phyloP scores from a whole-genome alignment of 37 sponge, comb jelly and placozoan genomes.

The Bolinopsis microptera region DNA sequence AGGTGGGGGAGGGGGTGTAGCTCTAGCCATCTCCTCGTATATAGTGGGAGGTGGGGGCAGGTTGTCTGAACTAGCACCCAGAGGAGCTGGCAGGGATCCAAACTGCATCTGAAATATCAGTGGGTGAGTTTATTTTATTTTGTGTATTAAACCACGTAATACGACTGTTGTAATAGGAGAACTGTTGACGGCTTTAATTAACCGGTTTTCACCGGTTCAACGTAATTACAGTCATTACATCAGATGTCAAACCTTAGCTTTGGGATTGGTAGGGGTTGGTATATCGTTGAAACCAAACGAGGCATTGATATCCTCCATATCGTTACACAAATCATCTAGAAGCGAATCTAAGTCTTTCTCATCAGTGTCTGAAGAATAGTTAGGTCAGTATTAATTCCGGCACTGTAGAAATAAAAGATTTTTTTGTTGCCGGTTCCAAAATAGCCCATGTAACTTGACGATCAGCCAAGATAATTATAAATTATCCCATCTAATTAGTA shows the following conservation, averaged over 20 bases:
- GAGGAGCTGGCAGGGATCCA: background rate
- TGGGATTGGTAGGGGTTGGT: background rate
- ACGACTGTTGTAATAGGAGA: too few species aligned
- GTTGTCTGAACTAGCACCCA: background rate
- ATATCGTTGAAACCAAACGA: background rate
- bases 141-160: too few species aligned
- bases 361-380: constrained; percentile 11
- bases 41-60: constrained; percentile 9
- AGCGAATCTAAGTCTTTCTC: constrained; percentile 38
- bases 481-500: too few species aligned
- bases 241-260: background rate
- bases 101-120: background rate
- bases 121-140: too few species aligned
- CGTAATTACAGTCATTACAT: too few species aligned
- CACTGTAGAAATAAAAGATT: too few species aligned
- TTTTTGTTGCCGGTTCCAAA: too few species aligned
- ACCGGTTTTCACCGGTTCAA: too few species aligned
- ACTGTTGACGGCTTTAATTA: too few species aligned
- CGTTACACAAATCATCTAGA: constrained; percentile 47
- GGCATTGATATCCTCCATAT: constrained; percentile 6
- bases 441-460: too few species aligned
- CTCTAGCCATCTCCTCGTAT: background rate
- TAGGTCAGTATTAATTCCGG: too few species aligned
- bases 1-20: background rate
- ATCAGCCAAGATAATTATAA: too few species aligned